These are phyloP conservation scores for Zaprionus ornatus DNA, from an alignment of 1,140 invertebrate species.

Conservation along the genomic window DNA sequence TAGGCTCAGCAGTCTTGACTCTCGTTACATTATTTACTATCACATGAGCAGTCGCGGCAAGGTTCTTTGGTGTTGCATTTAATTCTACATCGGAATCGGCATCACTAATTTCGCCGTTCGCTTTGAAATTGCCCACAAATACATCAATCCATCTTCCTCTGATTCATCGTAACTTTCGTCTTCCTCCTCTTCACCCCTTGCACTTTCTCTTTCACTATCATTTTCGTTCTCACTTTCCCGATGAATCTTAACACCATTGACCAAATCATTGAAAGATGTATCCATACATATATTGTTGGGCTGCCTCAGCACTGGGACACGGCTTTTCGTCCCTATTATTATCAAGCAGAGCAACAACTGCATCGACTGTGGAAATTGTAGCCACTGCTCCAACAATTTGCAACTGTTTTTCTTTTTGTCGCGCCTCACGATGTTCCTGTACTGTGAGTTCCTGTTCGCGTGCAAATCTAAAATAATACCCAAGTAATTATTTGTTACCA, in stretches of 20 bases:
- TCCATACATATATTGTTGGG: background rate
- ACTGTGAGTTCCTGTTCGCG: slow-evolving; percentile 73
- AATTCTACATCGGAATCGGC: no score
- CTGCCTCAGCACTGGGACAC: slow-evolving; percentile 67
- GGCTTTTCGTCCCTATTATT: slow-evolving; percentile 51
- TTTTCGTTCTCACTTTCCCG: background rate
- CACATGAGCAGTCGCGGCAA: no score
- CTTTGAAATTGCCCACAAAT: slow-evolving; percentile 70
- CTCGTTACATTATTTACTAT: no score
- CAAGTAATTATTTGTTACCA: slow-evolving; percentile 7
- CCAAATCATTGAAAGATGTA: slow-evolving; percentile 12
- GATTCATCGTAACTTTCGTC: slow-evolving; percentile 63
- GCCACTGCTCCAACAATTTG: background rate
- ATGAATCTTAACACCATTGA: slow-evolving; percentile 7
- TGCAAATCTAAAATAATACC: slow-evolving; percentile 47
- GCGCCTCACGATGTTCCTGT: slow-evolving; percentile 66
- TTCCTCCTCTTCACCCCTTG: slow-evolving; percentile 40
- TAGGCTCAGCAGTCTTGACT: no score
- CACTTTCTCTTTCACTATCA: slow-evolving; percentile 24
- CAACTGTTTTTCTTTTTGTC: slow-evolving; percentile 50
- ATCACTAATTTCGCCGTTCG: no score
- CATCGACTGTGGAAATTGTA: slow-evolving; percentile 22
- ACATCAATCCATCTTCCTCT: slow-evolving; percentile 68
- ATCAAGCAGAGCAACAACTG: slow-evolving; percentile 31
- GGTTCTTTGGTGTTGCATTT: no score